phyloP scores from a whole-genome alignment of 2,797 vertebrate species.

The Acipenser oxyrinchus region DNA sequence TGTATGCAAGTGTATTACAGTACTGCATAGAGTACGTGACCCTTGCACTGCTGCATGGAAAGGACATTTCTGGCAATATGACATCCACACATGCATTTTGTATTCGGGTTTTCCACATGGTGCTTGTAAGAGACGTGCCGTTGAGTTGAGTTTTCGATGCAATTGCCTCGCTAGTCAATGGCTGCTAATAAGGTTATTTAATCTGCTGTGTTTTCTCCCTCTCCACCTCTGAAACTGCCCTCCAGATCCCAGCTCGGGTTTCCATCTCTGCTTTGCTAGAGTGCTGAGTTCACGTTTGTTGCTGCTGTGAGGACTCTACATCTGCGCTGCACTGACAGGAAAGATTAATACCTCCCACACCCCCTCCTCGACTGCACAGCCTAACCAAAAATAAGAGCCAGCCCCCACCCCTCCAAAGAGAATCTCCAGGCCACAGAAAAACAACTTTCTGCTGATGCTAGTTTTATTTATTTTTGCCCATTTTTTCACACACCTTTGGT shows the following conservation, averaged over 20 bases:
- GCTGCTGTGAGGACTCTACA: conserved; percentile 81
- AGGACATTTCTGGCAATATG: too few species aligned
- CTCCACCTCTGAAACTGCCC: conserved; percentile 40
- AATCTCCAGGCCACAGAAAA: conserved; percentile 74
- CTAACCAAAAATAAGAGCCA: conserved; percentile 46
- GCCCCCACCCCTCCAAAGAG: conserved; percentile 61
- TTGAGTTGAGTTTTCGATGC: conserved; percentile 62
- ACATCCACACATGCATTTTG: too few species aligned
- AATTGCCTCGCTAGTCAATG: conserved; percentile 36
- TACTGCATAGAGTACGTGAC: too few species aligned
- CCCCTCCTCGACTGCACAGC: conserved; percentile 28
- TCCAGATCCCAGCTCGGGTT: conserved; percentile 29
- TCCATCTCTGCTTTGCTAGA: conserved; percentile 48
- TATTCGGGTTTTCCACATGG: too few species aligned
- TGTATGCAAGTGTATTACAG: too few species aligned
- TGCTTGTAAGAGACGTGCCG: conserved; percentile 29
- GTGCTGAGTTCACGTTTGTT: conserved; percentile 96
- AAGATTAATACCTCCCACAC: conserved; percentile 90
- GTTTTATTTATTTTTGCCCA: conserved; percentile 36
- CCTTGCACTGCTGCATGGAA: too few species aligned
- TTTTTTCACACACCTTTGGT: conserved; percentile 47
- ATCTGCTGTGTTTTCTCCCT: conserved; percentile 63
- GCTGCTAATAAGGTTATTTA: conserved; percentile 65
- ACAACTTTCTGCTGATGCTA: conserved; percentile 83
- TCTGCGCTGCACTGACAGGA: conserved; percentile 94